Conservation (phyloP, 2,888 invertebrate species). For the Polydrusus cervinus region DNA sequence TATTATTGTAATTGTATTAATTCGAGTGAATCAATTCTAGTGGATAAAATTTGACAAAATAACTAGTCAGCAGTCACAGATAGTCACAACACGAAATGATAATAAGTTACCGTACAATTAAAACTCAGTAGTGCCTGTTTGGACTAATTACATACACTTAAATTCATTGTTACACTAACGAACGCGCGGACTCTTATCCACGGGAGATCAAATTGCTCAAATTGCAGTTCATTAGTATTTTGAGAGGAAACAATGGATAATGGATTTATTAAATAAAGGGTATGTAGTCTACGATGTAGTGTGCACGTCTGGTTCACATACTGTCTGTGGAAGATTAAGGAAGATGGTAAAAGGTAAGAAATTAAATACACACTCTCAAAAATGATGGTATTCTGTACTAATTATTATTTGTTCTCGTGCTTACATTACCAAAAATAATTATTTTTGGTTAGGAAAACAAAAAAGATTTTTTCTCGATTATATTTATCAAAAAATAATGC, state of each 20-base stretch:
- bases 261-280: conserved; percentile 9
- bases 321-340: not conserved
- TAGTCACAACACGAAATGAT: conserved; percentile 1
- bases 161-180: conserved; percentile 34
- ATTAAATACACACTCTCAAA: no score
- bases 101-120: conserved; percentile 5
- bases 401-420: no score
- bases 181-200: conserved; percentile 23
- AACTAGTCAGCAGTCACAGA: not conserved
- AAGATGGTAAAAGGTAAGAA: no score
- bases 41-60: no score
- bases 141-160: conserved; percentile 30
- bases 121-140: conserved; percentile 14
- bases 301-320: conserved; percentile 8
- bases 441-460: no score
- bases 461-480: no score
- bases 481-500: no score
- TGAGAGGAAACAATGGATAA: conserved; percentile 7
- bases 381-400: no score
- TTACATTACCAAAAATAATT: no score
- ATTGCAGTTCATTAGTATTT: conserved; percentile 27
- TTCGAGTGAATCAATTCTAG: no score
- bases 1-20: no score
- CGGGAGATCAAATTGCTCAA: conserved; percentile 29
- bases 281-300: not conserved